These are phyloP conservation scores for Myiotriccus ornatus DNA, from an alignment of 2,797 vertebrate species.

Conservation along the genomic window DNA sequence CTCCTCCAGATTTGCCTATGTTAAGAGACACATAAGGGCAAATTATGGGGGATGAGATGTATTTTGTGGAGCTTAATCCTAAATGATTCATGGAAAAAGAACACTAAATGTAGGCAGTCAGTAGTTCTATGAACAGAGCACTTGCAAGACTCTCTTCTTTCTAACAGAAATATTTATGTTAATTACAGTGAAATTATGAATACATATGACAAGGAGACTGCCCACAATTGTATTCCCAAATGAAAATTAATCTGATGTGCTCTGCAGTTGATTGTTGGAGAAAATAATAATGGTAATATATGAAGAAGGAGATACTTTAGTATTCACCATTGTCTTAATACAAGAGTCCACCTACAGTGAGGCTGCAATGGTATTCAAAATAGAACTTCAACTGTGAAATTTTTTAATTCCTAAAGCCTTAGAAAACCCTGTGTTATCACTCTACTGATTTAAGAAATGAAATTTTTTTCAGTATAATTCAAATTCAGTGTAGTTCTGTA, in stretches of 20 bases:
- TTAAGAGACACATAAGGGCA: neutral
- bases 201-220: neutral
- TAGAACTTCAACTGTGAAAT: neutral
- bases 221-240: neutral
- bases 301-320: neutral
- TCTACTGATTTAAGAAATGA: neutral
- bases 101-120: neutral
- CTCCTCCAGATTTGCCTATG: neutral
- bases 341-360: neutral
- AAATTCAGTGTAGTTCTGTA: neutral
- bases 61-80: neutral
- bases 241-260: neutral
- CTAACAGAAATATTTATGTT: neutral
- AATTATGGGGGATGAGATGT: neutral
- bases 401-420: neutral
- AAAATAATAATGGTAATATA: neutral
- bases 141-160: neutral
- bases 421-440: neutral
- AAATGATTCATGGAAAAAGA: neutral
- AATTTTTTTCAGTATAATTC: neutral
- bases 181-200: neutral
- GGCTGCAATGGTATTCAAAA: neutral
- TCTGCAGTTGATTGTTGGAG: neutral
- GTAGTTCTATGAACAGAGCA: neutral
- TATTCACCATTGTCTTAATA: neutral